Base-by-base conservation (phyloP, 2,113 vertebrate species). In the Xenopus laevis region DNA sequence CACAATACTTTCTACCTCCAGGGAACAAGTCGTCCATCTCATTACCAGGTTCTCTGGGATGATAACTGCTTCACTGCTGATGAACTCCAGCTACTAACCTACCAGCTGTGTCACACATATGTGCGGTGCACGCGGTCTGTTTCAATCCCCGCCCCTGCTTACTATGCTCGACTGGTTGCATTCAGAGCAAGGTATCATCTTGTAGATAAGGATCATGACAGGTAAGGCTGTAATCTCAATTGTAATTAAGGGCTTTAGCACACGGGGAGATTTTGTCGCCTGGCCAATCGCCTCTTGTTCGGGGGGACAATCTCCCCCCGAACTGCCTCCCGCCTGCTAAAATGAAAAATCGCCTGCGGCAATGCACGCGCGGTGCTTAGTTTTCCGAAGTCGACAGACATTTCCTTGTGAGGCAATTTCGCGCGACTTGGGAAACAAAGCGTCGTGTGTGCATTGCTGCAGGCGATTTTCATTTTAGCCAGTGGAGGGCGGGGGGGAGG, bases 181-280 rank as follows among this genome's bases (percentile, higher is more conserved):
- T 99, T 98, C 81, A 87, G 97, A 72, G 97, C 97, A 67, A 92
- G 97, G 62, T 99, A 98, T 85, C 97, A 99, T 77, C 93, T 99
- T 45, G 97, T 99, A 88, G 97, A 99, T 89, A 99, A 98, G 87
- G 97, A 99, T 88, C 97, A 99, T 0, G 97, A 99, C 92, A 98
- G 97, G 97, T 95, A 84, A 89, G 88, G 78, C 58, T 40, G 6
- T 40, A 40, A 1, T 80, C n/a, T 23, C 9, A 58, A 58, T 18
- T 2, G 55, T 6, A 58, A 58, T 10, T 58, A 3, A 9, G 3
- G 2, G 16, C 10, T 2, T 47, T n/a, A n/a, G n/a, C n/a, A n/a
- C n/a, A n/a, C n/a, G n/a, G n/a, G n/a, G n/a, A n/a, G n/a, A n/a
- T n/a, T n/a, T n/a, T n/a, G n/a, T n/a, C n/a, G n/a, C n/a, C n/a